Conservation (phyloP, 2,888 invertebrate genomes). For the Lamellibrachia columna region DNA sequence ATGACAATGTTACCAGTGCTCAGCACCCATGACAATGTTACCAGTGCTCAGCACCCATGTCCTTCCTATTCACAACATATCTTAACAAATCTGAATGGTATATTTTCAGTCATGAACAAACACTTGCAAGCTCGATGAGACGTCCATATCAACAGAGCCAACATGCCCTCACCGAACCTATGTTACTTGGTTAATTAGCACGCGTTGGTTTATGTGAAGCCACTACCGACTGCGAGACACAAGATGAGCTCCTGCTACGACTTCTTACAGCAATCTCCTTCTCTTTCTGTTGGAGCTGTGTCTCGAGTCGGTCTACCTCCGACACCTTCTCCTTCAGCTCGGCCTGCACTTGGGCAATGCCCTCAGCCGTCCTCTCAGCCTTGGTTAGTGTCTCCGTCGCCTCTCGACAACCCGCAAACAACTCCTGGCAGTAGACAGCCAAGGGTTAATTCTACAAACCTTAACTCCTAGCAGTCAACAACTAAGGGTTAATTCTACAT, state of each 20-base stretch:
- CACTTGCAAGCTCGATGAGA: no score
- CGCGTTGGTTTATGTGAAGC: background rate
- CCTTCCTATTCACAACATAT: background rate
- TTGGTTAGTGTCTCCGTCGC: conserved; percentile 23
- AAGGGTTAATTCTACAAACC: background rate
- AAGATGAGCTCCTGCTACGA: background rate
- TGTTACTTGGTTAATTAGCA: no score
- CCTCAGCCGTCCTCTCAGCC: conserved; percentile 24
- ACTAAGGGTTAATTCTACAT: background rate
- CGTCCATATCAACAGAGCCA: no score
- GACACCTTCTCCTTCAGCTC: conserved; percentile 18
- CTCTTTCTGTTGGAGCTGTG: background rate
- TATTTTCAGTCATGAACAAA: no score
- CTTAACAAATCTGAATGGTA: no score
- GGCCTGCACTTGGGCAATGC: conserved; percentile 19
- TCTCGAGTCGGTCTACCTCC: background rate
- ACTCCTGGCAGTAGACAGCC: conserved; percentile 22
- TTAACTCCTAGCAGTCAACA: background rate
- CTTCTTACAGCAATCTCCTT: background rate
- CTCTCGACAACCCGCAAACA: conserved; percentile 20
- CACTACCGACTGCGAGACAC: background rate
- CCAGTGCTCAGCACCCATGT: background rate
- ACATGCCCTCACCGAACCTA: no score
- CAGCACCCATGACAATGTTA: background rate
- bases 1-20: background rate